A percentile compares a stretch with the other conserved stretches of the same genome.
phyloP scores from a whole-genome alignment of 2,113 vertebrate genomes.

The Ochotona princeps region DNA sequence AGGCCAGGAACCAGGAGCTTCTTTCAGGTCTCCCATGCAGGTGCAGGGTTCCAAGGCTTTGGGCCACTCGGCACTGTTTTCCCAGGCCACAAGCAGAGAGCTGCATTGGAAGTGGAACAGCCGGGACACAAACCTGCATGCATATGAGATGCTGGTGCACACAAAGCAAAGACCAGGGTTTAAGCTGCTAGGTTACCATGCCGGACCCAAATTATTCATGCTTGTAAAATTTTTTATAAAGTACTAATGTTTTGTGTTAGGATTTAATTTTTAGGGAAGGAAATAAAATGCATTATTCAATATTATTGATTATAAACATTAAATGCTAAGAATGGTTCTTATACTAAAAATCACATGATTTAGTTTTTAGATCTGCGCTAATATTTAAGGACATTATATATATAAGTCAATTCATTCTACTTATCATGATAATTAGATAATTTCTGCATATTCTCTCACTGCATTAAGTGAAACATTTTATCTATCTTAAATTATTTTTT shows the following conservation, averaged over 20 bases:
- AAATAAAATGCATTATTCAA: background rate
- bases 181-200: too few species aligned
- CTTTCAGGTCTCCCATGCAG: too few species aligned
- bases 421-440: background rate
- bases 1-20: too few species aligned
- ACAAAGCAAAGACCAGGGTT: too few species aligned
- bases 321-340: background rate
- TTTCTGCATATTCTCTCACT: background rate
- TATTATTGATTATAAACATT: background rate
- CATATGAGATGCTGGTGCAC: too few species aligned
- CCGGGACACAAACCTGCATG: too few species aligned
- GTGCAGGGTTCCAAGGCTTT: too few species aligned
- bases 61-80: too few species aligned
- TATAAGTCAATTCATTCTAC: background rate
- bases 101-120: too few species aligned
- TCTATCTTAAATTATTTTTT: too few species aligned
- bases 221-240: background rate
- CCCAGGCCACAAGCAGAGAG: too few species aligned
- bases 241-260: background rate
- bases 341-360: background rate
- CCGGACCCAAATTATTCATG: background rate
- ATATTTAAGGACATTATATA: background rate
- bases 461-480: background rate
- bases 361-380: background rate
- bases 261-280: background rate